These are phyloP conservation scores for Pao palembangensis DNA, from an alignment of 2,113 vertebrate genomes.

Conservation along the genomic window DNA sequence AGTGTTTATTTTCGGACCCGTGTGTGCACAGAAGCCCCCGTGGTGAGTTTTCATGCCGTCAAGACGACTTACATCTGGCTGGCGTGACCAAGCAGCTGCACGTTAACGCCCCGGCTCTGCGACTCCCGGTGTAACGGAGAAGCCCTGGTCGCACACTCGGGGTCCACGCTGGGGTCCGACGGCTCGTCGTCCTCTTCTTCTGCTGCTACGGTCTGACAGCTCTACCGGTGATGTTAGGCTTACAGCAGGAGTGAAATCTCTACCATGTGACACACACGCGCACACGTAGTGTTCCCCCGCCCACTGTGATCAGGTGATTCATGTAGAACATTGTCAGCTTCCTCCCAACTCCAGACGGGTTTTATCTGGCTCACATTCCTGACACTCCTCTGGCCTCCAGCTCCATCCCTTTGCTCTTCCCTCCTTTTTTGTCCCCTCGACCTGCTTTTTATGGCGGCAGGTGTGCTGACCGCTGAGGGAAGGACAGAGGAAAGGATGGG, in stretches of 20 bases:
- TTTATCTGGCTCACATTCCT: conserved; percentile 39
- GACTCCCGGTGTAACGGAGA: conserved; percentile 31
- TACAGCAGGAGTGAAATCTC: conserved; percentile 12
- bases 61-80: conserved; percentile 17
- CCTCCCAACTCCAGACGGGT: conserved; percentile 31
- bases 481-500: background rate
- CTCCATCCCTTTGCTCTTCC: conserved; percentile 2
- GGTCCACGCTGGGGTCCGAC: conserved; percentile 32
- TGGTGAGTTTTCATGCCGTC: conserved; percentile 38
- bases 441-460: background rate
- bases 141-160: conserved; percentile 11
- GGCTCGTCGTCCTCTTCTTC: too few relatives aligned
- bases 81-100: background rate
- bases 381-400: conserved; percentile 8
- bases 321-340: conserved; percentile 59
- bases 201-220: too few relatives aligned
- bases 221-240: too few relatives aligned
- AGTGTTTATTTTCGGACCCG: conserved; percentile 35
- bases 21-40: conserved; percentile 24
- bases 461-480: background rate
- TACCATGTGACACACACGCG: conserved; percentile 46
- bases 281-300: conserved; percentile 16
- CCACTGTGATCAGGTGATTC: conserved; percentile 33
- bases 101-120: conserved; percentile 8
- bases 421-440: conserved; percentile 7